phyloP scores from a whole-genome alignment of 2,888 invertebrate species.

The Cephus sareptanus region DNA sequence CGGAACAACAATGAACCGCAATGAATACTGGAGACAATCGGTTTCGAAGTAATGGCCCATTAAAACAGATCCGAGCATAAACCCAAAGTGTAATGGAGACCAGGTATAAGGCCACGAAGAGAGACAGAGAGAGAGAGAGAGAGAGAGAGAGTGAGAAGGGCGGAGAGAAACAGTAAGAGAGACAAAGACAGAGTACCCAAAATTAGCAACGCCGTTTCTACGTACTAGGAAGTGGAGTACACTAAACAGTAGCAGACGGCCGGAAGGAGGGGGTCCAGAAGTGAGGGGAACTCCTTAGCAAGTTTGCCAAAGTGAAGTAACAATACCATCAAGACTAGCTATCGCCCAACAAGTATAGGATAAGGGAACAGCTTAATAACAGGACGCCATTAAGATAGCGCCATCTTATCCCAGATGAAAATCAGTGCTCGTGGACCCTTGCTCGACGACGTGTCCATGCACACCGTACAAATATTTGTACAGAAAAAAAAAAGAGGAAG shows the following conservation, averaged over 20 bases:
- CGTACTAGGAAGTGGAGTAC: neutral
- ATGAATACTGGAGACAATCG: constrained; percentile 7
- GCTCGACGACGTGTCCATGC: neutral
- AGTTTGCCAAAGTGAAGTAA: neutral
- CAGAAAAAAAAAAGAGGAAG: neutral
- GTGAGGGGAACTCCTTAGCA: neutral
- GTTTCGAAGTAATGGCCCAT: constrained; percentile 5
- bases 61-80: neutral
- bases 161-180: neutral
- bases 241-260: too few species aligned
- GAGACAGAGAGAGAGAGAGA: too few species aligned
- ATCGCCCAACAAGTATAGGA: neutral
- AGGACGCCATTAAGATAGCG: constrained; percentile 7
- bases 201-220: neutral
- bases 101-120: neutral
- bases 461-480: neutral
- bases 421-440: neutral
- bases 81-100: neutral
- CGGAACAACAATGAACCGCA: neutral
- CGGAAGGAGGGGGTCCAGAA: too few species aligned
- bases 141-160: too few species aligned
- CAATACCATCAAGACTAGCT: neutral
- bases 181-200: neutral
- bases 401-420: constrained; percentile 4
- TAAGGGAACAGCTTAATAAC: constrained; percentile 9